Percentiles rank a stretch among this genome's conserved stretches.
These are phyloP conservation scores for Paramuricea clavata DNA, from an alignment of 92 coral and sea anemone species.

Conservation along the genomic window DNA sequence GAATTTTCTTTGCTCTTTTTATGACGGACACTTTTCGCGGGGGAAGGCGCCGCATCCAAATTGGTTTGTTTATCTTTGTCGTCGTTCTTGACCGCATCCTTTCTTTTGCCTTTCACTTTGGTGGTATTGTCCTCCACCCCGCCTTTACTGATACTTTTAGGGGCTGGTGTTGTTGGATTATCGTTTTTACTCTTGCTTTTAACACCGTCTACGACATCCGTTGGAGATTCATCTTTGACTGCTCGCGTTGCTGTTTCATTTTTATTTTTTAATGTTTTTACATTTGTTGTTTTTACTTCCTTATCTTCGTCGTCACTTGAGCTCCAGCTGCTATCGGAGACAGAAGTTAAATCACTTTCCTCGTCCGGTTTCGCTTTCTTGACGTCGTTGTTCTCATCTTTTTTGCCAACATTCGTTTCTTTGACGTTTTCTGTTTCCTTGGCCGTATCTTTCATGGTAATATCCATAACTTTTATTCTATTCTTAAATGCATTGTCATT, in stretches of 20 bases:
- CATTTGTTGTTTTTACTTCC: not conserved
- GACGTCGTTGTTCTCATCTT: not conserved
- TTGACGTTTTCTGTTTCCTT: not conserved
- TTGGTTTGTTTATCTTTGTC: not conserved
- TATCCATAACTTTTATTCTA: not conserved
- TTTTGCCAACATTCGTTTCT: not conserved
- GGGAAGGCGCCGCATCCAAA: not conserved
- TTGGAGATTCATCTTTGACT: not conserved
- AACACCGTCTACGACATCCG: not conserved
- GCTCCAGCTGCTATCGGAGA: slow-evolving; percentile 15
- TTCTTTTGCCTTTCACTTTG: not conserved
- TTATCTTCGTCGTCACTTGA: not conserved
- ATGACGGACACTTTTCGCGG: not conserved
- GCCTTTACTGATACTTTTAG: not conserved
- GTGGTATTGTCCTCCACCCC: not conserved
- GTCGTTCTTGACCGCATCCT: not conserved
- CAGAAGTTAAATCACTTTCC: not conserved
- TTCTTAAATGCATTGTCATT: not conserved
- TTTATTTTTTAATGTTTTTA: not conserved
- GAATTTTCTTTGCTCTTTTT: not conserved
- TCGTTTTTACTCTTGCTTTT: not conserved
- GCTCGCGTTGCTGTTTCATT: not conserved
- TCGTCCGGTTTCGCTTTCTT: slow-evolving; percentile 1
- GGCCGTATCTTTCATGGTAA: not conserved
- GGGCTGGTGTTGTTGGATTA: not conserved